Conservation (phyloP, 2,113 vertebrate genomes). For the Anser brachyrhynchus region DNA sequence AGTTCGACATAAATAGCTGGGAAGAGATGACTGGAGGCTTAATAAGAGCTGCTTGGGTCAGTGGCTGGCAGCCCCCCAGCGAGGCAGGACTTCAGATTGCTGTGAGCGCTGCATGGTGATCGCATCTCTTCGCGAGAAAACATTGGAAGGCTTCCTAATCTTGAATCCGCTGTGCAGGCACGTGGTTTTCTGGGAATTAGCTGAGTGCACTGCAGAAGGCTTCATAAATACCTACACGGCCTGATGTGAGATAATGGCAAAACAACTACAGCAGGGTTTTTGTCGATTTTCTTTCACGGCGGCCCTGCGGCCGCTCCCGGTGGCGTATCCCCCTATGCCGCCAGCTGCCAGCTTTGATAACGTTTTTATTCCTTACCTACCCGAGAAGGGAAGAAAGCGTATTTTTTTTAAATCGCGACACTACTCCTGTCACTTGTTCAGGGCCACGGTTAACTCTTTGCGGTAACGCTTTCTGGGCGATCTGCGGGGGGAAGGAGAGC, state of each 20-base stretch:
- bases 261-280: background rate
- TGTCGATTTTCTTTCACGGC: background rate
- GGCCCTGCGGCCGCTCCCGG: background rate
- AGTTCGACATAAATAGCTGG: background rate
- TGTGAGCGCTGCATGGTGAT: background rate
- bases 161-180: background rate
- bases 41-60: background rate
- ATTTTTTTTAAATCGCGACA: background rate
- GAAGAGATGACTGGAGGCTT: background rate
- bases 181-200: conserved; percentile 4
- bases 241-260: background rate
- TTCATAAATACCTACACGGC: background rate
- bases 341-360: background rate
- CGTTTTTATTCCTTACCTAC: background rate
- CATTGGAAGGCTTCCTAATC: background rate
- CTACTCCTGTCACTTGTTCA: background rate
- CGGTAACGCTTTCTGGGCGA: background rate
- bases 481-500: background rate
- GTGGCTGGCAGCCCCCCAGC: background rate
- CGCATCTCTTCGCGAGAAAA: background rate
- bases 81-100: background rate
- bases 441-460: background rate
- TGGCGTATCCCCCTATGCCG: background rate
- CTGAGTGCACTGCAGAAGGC: background rate
- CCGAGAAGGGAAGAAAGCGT: background rate